Conservation (phyloP, 1,140 invertebrate genomes). For the Drosophila sp. region DNA sequence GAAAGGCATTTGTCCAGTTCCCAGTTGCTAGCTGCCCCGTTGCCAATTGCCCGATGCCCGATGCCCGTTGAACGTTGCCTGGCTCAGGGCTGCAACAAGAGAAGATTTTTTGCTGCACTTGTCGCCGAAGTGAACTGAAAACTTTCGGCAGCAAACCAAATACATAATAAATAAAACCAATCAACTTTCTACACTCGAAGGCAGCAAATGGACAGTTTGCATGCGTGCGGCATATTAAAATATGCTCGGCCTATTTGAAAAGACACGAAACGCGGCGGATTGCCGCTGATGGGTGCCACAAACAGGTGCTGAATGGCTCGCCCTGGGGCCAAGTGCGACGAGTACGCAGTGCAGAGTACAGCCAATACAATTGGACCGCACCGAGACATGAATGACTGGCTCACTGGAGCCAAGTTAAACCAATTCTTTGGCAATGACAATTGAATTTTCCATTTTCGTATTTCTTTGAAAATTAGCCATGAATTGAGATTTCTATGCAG, state of each 20-base stretch:
- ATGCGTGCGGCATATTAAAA: conserved; percentile 81
- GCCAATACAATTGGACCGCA: neutral
- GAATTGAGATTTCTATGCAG: conserved; percentile 62
- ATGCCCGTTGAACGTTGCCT: too few relatives aligned
- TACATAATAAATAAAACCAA: conserved; percentile 58
- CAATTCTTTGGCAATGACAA: conserved; percentile 64
- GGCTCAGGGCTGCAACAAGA: too few relatives aligned
- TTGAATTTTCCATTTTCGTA: conserved; percentile 47
- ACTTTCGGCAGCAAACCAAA: conserved; percentile 34
- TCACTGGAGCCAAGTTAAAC: conserved; percentile 15
- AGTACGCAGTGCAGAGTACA: conserved; percentile 2
- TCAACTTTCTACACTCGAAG: conserved; percentile 78
- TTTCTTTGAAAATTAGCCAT: conserved; percentile 62
- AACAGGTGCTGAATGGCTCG: conserved; percentile 32
- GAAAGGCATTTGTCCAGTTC: conserved; percentile 41
- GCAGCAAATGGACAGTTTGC: conserved; percentile 71
- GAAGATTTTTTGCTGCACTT: conserved; percentile 12
- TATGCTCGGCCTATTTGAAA: conserved; percentile 63
- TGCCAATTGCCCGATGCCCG: neutral
- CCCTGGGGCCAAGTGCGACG: conserved; percentile 33
- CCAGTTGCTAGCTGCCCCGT: neutral
- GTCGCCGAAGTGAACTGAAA: conserved; percentile 21
- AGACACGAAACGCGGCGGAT: conserved; percentile 18
- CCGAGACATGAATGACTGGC: too few relatives aligned
- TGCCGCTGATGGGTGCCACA: conserved; percentile 3